phyloP scores from a whole-genome alignment of 2,888 invertebrate species.

The Morpho helenor region DNA sequence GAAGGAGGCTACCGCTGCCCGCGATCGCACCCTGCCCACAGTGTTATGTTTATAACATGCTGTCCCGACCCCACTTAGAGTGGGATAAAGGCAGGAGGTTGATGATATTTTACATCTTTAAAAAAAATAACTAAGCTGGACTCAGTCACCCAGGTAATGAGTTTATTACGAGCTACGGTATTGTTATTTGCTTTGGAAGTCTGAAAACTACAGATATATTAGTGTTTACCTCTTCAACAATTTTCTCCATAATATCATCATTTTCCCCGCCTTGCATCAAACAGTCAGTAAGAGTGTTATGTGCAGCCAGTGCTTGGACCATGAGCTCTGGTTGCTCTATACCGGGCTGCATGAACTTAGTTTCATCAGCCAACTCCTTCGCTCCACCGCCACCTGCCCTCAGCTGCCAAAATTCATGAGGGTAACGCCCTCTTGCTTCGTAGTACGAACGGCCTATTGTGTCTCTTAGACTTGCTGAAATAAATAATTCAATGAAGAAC shows the following conservation, averaged over 20 bases:
- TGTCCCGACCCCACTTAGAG: too few species aligned
- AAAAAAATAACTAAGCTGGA: too few species aligned
- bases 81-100: too few species aligned
- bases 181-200: too few species aligned
- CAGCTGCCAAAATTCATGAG: slow-evolving; percentile 89
- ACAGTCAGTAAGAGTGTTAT: slow-evolving; percentile 64
- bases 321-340: slow-evolving; percentile 63
- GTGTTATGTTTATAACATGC: too few species aligned
- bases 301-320: slow-evolving; percentile 67
- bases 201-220: too few species aligned
- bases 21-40: too few species aligned
- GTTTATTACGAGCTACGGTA: too few species aligned
- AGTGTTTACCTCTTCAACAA: slow-evolving; percentile 47
- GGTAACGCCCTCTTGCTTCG: slow-evolving; percentile 73
- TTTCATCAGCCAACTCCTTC: slow-evolving; percentile 84
- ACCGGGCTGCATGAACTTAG: slow-evolving; percentile 74
- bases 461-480: slow-evolving; percentile 64
- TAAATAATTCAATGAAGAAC: background rate
- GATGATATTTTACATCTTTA: too few species aligned
- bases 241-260: slow-evolving; percentile 51
- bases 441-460: slow-evolving; percentile 71
- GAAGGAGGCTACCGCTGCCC: too few species aligned
- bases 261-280: slow-evolving; percentile 47
- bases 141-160: too few species aligned
- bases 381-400: slow-evolving; percentile 87